These are phyloP conservation scores for Heteromormyrus szaboi DNA, from an alignment of 2,797 vertebrate species.

Conservation along the genomic window DNA sequence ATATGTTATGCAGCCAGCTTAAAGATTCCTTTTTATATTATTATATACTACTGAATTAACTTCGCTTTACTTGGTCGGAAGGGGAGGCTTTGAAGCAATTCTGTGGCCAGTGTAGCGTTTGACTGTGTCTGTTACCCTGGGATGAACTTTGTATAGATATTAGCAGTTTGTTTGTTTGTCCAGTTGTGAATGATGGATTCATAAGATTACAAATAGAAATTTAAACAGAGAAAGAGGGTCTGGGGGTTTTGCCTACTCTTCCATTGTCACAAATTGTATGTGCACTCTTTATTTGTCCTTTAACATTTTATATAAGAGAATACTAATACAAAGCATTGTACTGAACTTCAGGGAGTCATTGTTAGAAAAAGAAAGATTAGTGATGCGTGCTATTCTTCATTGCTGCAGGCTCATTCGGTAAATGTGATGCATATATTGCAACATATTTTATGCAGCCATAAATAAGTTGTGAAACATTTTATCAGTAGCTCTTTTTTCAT, in stretches of 20 bases:
- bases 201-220: neutral
- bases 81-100: neutral
- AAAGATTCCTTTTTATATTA: neutral
- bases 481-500: neutral
- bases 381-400: neutral
- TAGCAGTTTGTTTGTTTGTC: neutral
- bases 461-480: neutral
- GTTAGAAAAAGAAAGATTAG: neutral
- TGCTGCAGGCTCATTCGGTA: neutral
- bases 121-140: neutral
- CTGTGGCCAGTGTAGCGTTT: neutral
- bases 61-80: neutral
- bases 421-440: neutral
- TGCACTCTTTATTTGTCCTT: neutral
- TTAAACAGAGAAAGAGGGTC: neutral
- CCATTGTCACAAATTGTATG: neutral
- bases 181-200: neutral
- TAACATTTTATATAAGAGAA: neutral
- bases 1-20: neutral
- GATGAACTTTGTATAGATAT: neutral
- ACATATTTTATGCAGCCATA: neutral
- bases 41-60: neutral
- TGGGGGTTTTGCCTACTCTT: neutral
- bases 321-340: neutral
- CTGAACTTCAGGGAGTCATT: neutral